Evolutionary conservation across 2,888 invertebrate genomes (phyloP).

Genomic region (Frankliniella fusca): DNA sequence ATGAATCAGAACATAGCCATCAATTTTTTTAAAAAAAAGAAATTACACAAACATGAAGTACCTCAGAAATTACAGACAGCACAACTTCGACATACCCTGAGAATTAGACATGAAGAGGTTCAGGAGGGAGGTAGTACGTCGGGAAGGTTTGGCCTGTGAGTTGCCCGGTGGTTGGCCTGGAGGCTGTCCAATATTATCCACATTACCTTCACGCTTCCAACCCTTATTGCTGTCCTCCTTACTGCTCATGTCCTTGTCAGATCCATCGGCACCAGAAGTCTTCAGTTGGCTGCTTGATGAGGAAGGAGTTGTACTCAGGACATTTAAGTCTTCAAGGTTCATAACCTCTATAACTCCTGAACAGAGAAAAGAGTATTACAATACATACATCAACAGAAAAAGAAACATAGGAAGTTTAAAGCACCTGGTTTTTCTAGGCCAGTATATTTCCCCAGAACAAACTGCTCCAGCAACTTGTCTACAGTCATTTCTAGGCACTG

Average conservation of each 20-base stretch:
- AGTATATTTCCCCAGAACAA: conserved; percentile 87
- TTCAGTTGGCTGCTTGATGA: conserved; percentile 34
- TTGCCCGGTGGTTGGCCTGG: conserved; percentile 38
- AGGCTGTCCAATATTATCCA: conserved; percentile 46
- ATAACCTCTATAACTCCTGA: not conserved
- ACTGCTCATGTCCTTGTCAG: conserved; percentile 42
- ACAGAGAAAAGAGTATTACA: not conserved
- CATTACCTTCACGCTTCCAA: conserved; percentile 62
- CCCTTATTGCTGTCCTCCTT: conserved; percentile 49
- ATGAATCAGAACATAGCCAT: conserved; percentile 4
- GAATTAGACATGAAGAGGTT: conserved; percentile 94
- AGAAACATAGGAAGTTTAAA: conserved; percentile 32
- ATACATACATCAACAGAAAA: conserved; percentile 46
- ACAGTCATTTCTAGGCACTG: conserved; percentile 89
- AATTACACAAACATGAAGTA: not conserved
- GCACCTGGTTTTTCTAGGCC: conserved; percentile 89
- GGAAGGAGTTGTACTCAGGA: conserved; percentile 2
- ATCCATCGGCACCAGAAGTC: conserved; percentile 43
- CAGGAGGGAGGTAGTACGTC: conserved; percentile 89
- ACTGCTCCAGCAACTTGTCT: conserved; percentile 85
- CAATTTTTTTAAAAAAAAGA: not conserved
- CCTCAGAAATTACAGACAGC: not conserved
- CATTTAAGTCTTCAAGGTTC: not conserved
- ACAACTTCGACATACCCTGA: conserved; percentile 62
- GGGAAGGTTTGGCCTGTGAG: conserved; percentile 64